phyloP scores from a whole-genome alignment of 1,140 invertebrate genomes.

The Monomorium pharaonis region DNA sequence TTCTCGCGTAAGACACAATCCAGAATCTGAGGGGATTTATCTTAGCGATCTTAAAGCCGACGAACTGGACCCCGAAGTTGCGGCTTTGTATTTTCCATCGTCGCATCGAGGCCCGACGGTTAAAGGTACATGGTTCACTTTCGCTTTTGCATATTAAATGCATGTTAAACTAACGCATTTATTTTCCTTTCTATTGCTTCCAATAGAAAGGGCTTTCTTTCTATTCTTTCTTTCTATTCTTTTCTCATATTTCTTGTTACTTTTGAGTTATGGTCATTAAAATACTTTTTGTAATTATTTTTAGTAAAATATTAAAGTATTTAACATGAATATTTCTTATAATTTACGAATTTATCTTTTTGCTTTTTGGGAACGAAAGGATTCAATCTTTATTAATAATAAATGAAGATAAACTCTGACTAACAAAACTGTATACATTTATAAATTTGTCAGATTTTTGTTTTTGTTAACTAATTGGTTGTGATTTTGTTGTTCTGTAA shows the following conservation, averaged over 20 bases:
- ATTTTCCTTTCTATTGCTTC: neutral
- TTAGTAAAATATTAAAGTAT: neutral
- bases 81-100: constrained; percentile 94
- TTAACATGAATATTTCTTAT: neutral
- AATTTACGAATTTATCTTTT: neutral
- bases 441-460: neutral
- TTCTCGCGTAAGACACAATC: constrained; percentile 89
- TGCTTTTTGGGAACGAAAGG: neutral
- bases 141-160: constrained; percentile 25
- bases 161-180: constrained; percentile 16
- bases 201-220: too few species aligned
- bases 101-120: constrained; percentile 80
- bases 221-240: too few species aligned
- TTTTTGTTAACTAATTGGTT: constrained; percentile 8
- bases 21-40: constrained; percentile 94
- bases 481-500: neutral
- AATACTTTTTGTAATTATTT: too few species aligned
- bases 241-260: neutral
- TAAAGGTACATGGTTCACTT: constrained; percentile 77
- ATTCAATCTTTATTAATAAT: neutral
- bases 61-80: constrained; percentile 95
- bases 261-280: too few species aligned
- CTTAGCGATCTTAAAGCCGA: constrained; percentile 96
- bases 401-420: constrained; percentile 3
- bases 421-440: constrained; percentile 6